Evolutionary conservation across 2,113 vertebrate genomes (phyloP).

Genomic region (Protobothrops mucrosquamatus): DNA sequence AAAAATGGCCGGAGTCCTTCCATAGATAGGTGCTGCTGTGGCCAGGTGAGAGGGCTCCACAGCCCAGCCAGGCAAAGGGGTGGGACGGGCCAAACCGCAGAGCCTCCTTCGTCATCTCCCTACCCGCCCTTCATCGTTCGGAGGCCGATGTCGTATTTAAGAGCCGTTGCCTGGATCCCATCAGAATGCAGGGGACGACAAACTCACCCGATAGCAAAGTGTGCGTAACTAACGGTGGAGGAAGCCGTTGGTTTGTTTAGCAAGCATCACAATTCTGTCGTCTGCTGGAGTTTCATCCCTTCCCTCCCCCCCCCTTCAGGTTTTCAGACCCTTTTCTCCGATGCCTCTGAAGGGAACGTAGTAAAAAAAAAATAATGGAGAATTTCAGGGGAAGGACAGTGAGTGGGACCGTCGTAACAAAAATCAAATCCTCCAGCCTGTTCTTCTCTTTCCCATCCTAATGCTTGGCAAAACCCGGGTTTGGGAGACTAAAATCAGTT

Average conservation of each 20-base stretch:
- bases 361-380: background rate
- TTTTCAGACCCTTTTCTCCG: background rate
- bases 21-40: constrained; percentile 49
- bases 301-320: background rate
- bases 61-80: constrained; percentile 35
- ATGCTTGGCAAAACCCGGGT: background rate
- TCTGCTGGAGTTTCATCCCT: background rate
- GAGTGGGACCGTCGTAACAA: background rate
- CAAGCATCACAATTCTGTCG: background rate
- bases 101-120: constrained; percentile 7
- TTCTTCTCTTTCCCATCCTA: background rate
- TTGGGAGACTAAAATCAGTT: background rate
- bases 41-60: constrained; percentile 25
- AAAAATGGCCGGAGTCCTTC: constrained; percentile 31
- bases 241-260: background rate
- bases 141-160: background rate
- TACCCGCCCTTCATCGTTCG: constrained; percentile 10
- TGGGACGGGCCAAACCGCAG: constrained; percentile 14
- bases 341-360: background rate
- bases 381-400: background rate
- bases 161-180: background rate
- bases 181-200: background rate
- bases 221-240: background rate
- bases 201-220: background rate
- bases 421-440: background rate